Evolutionary conservation across 2,888 invertebrate genomes (phyloP), one percentile per base, ranked within the genome.

Genomic region (Apamea monoglypha): DNA sequence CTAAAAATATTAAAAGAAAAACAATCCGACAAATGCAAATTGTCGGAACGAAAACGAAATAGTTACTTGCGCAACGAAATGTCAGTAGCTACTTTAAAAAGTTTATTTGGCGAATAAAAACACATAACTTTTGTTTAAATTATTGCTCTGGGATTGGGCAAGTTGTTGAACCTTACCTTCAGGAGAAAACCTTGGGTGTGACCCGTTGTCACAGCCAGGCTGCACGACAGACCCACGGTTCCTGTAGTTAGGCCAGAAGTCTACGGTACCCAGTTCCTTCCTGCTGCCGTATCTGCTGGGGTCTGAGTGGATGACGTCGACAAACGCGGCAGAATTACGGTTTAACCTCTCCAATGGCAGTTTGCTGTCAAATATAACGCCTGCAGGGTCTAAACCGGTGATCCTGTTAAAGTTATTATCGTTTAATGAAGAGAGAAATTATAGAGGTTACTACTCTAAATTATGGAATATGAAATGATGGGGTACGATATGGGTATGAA

Each of bases 171-270:
- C 14, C 7, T n/a, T 78, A 76, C 96, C 96, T 91, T 93, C 93
- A 12, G 84, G 81, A 14, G 95, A 92, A 88, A 96, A 95, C 70
- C 91, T 90, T 0, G 90, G 87, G 3, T 89, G 76, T 2, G 91
- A 86, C 63, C 86, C 72, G 12, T 36, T 78, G 2, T 88, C 83
- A 76, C 96, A 96, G 0, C 96, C 96, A 18, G 96, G 96, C 85
- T 96, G 96, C 4, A 87, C 72, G 0, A 95, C 93, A 1, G 88
- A 82, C 0, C 95, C 95, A 6, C 85, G 4, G n/a, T 61, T 85
- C 76, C 86, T 93, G 78, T 89, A 96, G 88, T 96, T 96, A 2
- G 96, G 95, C 96, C 96, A 96, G 84, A 95, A 96, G 85, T 96
- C 96, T 2, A 96, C 94, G 2, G 94, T 92, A 0, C 96, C 96